Evolutionary conservation across 2,888 invertebrate species (phyloP), one percentile per base, ranked within the genome.

Genomic region (Ditula angustiorana): DNA sequence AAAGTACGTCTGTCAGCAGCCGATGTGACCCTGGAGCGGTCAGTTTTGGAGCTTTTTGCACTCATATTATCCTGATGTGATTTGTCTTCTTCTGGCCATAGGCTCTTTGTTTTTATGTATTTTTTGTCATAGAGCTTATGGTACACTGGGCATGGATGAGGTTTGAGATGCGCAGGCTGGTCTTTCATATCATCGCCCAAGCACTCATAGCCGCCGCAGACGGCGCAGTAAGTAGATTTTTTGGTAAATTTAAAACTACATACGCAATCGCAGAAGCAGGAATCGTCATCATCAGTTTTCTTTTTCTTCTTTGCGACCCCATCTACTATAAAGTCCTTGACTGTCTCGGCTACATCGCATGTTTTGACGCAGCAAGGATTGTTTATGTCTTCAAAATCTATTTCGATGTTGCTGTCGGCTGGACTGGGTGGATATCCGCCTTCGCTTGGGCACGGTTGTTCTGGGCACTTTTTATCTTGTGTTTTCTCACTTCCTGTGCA

Each of bases 201-300:
- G 58, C 86, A 86, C 74, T 92, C 90, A 61, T 88, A 92, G 0
- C 92, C 92, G 11, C 90, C 90, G 67, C 92, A 92, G 24, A 92
- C 82, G 2, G 82, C 74, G 69, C 92, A 92, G 69, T 92, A 92
- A 26, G 90, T 90, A 1, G 91, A 91, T 67, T 88, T 86, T 21
- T 78, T 85, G 0, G 84, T 71, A 73, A 88, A 86, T 68, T 86
- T 86, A 73, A 89, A 90, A 63, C 77, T 79, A 74, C 92, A 92
- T 61, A 79, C 83, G 71, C 92, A 92, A 66, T 91, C 91, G 61
- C 92, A 92, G 68, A 80, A 91, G 73, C 92, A 92, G 0, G 83
- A 77, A 56, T 88, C 85, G 0, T 79, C 77, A 0, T 76, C 49
- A 11, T 64, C 67, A n/a, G 64, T 64, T 52, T 75, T 81, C 3